Base-by-base conservation (phyloP, 2,797 vertebrate genomes). In the Myiotriccus ornatus region DNA sequence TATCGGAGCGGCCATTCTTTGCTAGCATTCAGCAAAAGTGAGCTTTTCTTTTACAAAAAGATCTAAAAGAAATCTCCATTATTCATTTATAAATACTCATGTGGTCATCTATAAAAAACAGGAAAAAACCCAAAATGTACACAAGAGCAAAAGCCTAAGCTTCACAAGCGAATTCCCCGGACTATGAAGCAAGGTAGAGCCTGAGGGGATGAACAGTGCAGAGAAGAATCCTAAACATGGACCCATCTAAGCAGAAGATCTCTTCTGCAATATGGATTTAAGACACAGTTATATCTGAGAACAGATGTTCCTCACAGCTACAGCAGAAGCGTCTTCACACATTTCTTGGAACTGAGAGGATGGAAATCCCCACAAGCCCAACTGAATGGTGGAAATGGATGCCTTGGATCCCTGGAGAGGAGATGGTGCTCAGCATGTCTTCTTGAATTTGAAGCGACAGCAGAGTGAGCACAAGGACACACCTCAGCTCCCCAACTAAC, bases 121-220 rank as follows among this genome's bases (percentile, higher is more conserved):
- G 55, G 59, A n/a, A 47, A n/a, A 20, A 62, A 78, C 75, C 13
- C 28, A 17, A 74, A 44, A 77, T 1, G 9, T 22, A 44, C 21
- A 57, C 22, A 63, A 37, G 69, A 35, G 30, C 35, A 57, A 46
- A 4, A 62, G 53, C 17, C 21, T 14, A 0, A 57, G 79, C 21
- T 65, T 49, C 70, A 46, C 34, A 64, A 27, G 77, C 32, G 34
- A 87, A 13, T 9, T 62, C 59, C 59, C 17, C 11, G 39, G n/a
- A 8, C 52, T n/a, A 12, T 2, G 13, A 62, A 50, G 64, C 0
- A 4, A 87, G 35, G 35, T 28, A 28, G 19, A 49, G 39, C 53
- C 59, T 16, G 35, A 73, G 35, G 75, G 2, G 1, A 55, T 3
- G 7, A 71, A 50, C 0, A 0, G 30, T 21, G 28, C 35, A 16